phyloP scores from a whole-genome alignment of 92 coral and sea anemone species.

The Porites divaricata region DNA sequence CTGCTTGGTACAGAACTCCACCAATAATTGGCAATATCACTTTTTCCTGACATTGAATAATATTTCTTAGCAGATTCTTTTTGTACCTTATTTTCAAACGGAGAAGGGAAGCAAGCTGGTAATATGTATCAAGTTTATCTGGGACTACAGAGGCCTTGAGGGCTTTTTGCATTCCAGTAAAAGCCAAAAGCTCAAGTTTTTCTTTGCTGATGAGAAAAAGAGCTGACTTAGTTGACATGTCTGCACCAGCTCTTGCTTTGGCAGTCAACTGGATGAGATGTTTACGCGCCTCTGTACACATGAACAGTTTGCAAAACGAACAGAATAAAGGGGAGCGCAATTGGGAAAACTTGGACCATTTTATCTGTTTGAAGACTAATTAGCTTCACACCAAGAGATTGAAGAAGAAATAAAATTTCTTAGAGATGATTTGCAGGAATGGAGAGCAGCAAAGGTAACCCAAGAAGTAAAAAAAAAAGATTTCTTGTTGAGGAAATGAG shows the following conservation, averaged over 20 bases:
- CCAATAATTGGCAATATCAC: too few relatives aligned
- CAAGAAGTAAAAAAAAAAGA: slow-evolving; percentile 8
- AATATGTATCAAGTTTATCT: slow-evolving; percentile 16
- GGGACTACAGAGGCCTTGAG: slow-evolving; percentile 27
- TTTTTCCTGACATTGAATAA: too few relatives aligned
- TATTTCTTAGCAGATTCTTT: slow-evolving; percentile 6
- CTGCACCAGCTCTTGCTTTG: slow-evolving; percentile 32
- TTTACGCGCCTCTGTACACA: background rate
- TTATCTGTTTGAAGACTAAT: slow-evolving; percentile 30
- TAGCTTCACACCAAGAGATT: slow-evolving; percentile 20
- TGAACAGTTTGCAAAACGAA: slow-evolving; percentile 19
- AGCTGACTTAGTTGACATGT: slow-evolving; percentile 21
- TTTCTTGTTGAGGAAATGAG: slow-evolving; percentile 10
- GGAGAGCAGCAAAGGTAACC: slow-evolving; percentile 24
- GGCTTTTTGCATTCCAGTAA: slow-evolving; percentile 5
- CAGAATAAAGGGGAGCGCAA: slow-evolving; percentile 20
- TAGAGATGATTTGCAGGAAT: slow-evolving; percentile 17
- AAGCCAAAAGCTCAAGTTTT: slow-evolving; percentile 11
- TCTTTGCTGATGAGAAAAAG: slow-evolving; percentile 14
- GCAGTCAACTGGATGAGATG: slow-evolving; percentile 21
- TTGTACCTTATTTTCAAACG: too few relatives aligned
- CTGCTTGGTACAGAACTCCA: too few relatives aligned
- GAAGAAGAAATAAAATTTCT: slow-evolving; percentile 17
- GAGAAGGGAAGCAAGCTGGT: background rate
- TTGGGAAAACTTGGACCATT: slow-evolving; percentile 25